Evolutionary conservation across 2,113 vertebrate species (phyloP).

Genomic region (Oreocharis arfaki): DNA sequence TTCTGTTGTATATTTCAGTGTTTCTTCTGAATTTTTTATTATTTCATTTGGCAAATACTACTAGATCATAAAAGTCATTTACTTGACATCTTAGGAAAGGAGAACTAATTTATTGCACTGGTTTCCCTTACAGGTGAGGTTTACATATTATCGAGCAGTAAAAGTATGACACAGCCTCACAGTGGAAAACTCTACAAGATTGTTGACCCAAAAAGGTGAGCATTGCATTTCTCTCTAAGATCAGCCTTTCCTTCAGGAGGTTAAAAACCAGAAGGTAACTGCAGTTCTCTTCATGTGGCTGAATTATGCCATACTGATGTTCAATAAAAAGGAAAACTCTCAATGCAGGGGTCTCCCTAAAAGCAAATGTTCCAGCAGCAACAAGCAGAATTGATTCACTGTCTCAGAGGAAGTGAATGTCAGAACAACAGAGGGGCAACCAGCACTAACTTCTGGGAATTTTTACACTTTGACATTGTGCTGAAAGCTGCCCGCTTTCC

Average conservation of each 20-base stretch:
- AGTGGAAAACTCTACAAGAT: conserved; percentile 97
- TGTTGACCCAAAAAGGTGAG: conserved; percentile 94
- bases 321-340: neutral
- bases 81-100: neutral
- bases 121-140: conserved; percentile 85
- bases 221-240: neutral
- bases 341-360: neutral
- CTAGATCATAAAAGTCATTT: neutral
- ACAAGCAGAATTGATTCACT: neutral
- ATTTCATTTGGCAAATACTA: neutral
- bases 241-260: neutral
- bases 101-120: neutral
- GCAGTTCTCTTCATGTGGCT: neutral
- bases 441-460: neutral
- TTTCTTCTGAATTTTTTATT: neutral
- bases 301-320: neutral
- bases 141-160: conserved; percentile 93
- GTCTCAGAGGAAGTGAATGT: neutral
- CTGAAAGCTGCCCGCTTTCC: neutral
- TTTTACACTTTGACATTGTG: neutral
- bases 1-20: neutral
- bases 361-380: neutral
- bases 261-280: neutral
- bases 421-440: neutral
- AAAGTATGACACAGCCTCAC: conserved; percentile 91